A percentile compares a stretch with the other conserved stretches of the same genome.
Conservation (phyloP, 2,888 invertebrate genomes). For the Trilocha varians region DNA sequence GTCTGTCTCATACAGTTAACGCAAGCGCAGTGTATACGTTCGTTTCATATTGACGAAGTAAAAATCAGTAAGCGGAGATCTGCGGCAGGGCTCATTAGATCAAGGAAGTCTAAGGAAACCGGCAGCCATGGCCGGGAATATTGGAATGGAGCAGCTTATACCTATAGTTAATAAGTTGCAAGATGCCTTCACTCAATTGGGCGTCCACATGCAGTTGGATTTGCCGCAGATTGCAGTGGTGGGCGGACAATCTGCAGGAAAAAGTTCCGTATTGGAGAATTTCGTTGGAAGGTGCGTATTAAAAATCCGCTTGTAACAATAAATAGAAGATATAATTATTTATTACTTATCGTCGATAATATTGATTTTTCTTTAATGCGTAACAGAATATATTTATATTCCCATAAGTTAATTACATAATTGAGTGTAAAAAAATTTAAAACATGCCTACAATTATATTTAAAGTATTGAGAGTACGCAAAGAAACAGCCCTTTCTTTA, state of each 20-base stretch:
- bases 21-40: constrained; percentile 46
- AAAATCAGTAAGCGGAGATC: constrained; percentile 65
- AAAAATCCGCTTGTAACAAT: no score
- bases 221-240: constrained; percentile 99
- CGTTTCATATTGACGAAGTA: constrained; percentile 61
- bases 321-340: no score
- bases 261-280: constrained; percentile 99
- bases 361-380: no score
- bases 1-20: constrained; percentile 23
- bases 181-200: constrained; percentile 99
- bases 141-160: constrained; percentile 98
- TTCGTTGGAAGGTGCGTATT: constrained; percentile 99
- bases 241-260: constrained; percentile 99
- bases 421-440: no score
- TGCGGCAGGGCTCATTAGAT: constrained; percentile 63
- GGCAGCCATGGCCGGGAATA: constrained; percentile 79
- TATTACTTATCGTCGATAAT: no score
- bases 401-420: no score
- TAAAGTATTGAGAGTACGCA: no score
- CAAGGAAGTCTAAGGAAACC: constrained; percentile 52
- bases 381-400: no score
- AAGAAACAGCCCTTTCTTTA: no score
- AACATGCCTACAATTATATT: no score
- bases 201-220: constrained; percentile 98
- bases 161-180: constrained; percentile 99